Base-by-base conservation (phyloP, 1,140 invertebrate genomes). In the Scaptomyza hsui region DNA sequence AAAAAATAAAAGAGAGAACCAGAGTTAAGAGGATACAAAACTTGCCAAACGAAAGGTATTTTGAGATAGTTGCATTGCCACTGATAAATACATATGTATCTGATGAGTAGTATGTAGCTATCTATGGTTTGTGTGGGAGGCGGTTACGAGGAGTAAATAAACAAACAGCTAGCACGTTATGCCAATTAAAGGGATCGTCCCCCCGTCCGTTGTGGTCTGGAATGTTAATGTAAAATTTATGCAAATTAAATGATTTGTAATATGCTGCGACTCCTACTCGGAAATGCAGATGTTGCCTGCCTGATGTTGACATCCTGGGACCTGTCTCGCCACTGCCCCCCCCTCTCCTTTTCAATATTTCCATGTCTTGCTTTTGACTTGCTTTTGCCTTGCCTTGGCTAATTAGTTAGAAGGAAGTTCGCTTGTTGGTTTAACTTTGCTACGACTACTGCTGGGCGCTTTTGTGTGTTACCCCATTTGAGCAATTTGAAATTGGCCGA, bases 211-310 rank as follows among this genome's bases (percentile, higher is more conserved):
- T 9, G 16, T 16, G 53, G 47, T 47, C 39, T 48, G 47, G 69
- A 59, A 67, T 72, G 62, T 51, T 71, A 75, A 75, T 75, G 72
- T 37, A 35, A 29, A 71, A 75, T 75, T 75, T 75, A 75, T 75
- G 72, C 53, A 71, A 75, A 75, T 75, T 29, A 75, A 71, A 65
- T 71, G 68, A 75, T 75, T 75, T 74, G 68, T 60, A 71, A 72
- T 72, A 72, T 72, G 69, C 68, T 67, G 24, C 32, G 62, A 56
- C 29, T 53, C 4, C 44, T 19, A 21, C 56, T 62, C 70, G 52
- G 65, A 63, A 69, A 62, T 63, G 59, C 71, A 74, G 71, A 74
- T 74, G 71, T 52, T 69, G 57, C 42, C 44, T 26, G 51, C 49
- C 44, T 44, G 56, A 35, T 59, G 68, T 71, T 71, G 68, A 71